phyloP scores from a whole-genome alignment of 2,888 invertebrate species.

The Meteorus cinctellus region DNA sequence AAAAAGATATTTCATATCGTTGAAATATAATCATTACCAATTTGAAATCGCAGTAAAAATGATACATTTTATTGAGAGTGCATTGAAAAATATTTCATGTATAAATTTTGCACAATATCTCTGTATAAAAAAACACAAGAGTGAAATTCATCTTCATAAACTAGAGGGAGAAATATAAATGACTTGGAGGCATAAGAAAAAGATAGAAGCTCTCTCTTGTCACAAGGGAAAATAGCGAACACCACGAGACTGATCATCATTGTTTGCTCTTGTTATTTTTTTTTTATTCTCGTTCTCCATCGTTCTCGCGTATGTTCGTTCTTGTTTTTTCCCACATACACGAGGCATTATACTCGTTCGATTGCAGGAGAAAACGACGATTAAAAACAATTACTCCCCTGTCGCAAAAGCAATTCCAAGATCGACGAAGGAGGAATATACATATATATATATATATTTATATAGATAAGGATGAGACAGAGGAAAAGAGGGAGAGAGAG shows the following conservation, averaged over 20 bases:
- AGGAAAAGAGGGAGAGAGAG: neutral
- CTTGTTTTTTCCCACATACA: neutral
- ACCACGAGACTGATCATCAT: conserved; percentile 24
- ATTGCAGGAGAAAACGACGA: conserved; percentile 30
- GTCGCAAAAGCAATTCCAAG: conserved; percentile 27
- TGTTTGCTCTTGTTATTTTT: neutral
- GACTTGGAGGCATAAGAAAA: neutral
- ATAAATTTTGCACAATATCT: neutral
- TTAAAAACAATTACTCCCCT: conserved; percentile 38
- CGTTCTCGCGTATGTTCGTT: neutral
- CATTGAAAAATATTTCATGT: neutral
- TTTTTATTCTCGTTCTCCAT: neutral
- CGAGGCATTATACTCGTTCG: neutral
- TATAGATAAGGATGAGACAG: no score
- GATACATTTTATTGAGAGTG: neutral
- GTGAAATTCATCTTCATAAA: conserved; percentile 2
- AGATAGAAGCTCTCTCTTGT: neutral
- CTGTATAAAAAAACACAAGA: neutral
- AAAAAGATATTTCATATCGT: neutral
- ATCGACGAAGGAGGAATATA: conserved; percentile 19
- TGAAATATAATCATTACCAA: neutral
- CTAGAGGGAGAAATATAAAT: neutral
- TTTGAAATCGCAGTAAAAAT: neutral
- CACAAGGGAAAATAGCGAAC: conserved; percentile 15
- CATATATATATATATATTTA: neutral